Evolutionary conservation across 1,140 invertebrate species (phyloP), one percentile per base, ranked within the genome.

Genomic region (Bombus impatiens): DNA sequence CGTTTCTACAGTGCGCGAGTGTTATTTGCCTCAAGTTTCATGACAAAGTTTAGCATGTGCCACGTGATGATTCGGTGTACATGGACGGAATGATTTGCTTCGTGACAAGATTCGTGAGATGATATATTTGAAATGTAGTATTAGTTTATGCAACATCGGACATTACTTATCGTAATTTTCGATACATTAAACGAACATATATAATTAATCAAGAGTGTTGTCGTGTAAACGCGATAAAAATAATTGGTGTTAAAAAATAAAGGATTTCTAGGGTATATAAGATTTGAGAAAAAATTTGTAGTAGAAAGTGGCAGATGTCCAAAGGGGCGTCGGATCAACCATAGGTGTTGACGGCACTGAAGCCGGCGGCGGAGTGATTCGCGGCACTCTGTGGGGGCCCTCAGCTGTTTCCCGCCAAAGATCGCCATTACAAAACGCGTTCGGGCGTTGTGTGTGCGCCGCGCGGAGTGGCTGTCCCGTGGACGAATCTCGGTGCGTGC

Each of bases 401-500:
- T 96, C 96, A 96, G 96, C 96, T 96, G 96, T 96, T 96, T 96
- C 96, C 96, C 96, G 96, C 96, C 96, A 96, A 96, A 95, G 95
- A 94, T 94, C 95, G 95, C 95, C 96, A 96, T 95, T 96, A 96
- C 96, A 95, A 95, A 96, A 95, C 91, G 88, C 92, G 92, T 87
- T 93, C 90, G 91, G 89, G 93, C 91, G 92, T 94, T 93, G 93
- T 93, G 92, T 92, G 90, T 92, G 89, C 88, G 88, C 88, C 88
- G 86, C 88, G 88, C 90, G 89, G 86, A 86, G 91, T 92, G 92
- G 87, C 89, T 93, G 90, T 90, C 86, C 78, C 88, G 92, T 92
- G 90, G 90, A 92, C 87, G 85, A 86, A 88, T 88, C 72, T 87
- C 86, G 67, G 89, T 90, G 86, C 79, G 80, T 83, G 83, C 77